Evolutionary conservation across 2,888 invertebrate genomes (phyloP).

Genomic region (Aleiodes leptofemur): DNA sequence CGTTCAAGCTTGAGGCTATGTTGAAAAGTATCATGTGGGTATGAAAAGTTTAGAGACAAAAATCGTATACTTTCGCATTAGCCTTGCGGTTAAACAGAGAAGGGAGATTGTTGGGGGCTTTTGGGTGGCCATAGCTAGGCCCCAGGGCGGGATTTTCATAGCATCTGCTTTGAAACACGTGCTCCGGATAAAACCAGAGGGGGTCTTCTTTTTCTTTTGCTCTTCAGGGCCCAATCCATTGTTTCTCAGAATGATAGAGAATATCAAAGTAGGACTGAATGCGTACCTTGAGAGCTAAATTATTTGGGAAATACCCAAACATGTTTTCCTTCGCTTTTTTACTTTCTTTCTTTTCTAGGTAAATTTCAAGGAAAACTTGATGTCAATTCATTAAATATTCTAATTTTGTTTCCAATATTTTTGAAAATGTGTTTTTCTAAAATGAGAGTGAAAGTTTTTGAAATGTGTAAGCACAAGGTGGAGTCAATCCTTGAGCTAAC

Average conservation of each 20-base stretch:
- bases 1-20: background rate
- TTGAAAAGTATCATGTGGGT: conserved; percentile 17
- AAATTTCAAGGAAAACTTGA: too few species aligned
- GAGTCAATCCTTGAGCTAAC: conserved; percentile 30
- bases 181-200: conserved; percentile 61
- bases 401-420: background rate
- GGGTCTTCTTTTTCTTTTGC: conserved; percentile 22
- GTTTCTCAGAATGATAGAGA: conserved; percentile 57
- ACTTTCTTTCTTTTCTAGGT: background rate
- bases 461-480: conserved; percentile 2
- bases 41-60: conserved; percentile 2
- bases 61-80: conserved; percentile 14
- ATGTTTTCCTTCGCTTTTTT: background rate
- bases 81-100: conserved; percentile 9
- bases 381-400: too few species aligned
- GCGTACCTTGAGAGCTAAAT: background rate
- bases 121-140: conserved; percentile 55
- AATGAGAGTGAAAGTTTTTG: too few species aligned
- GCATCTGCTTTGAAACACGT: conserved; percentile 68
- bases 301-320: background rate
- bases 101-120: conserved; percentile 22
- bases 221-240: conserved; percentile 56
- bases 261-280: conserved; percentile 45
- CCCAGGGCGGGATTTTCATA: conserved; percentile 61
- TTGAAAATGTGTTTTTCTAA: too few species aligned